Conservation (phyloP, 2,113 vertebrate genomes). For the Proteles cristata region DNA sequence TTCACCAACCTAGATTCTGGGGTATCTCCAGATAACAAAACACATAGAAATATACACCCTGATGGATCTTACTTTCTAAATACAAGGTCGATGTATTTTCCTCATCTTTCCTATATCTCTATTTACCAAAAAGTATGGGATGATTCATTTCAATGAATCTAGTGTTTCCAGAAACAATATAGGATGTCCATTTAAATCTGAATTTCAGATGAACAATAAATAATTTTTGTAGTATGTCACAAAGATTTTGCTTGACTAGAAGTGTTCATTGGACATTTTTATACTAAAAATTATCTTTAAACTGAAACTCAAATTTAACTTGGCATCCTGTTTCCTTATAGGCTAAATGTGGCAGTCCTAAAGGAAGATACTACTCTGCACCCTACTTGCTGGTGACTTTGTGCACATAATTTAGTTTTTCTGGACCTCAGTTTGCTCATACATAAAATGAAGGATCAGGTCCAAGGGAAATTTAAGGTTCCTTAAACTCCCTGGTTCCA, state of each 20-base stretch:
- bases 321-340: not conserved
- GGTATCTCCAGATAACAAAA: not conserved
- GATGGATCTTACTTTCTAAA: not conserved
- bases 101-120: not conserved
- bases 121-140: not conserved
- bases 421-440: not conserved
- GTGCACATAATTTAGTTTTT: not conserved
- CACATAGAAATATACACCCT: not conserved
- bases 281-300: not conserved
- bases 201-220: not conserved
- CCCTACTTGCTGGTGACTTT: not conserved
- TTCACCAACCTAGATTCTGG: not conserved
- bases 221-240: not conserved
- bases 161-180: slow-evolving; percentile 4
- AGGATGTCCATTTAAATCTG: not conserved
- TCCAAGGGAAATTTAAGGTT: not conserved
- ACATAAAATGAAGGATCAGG: not conserved
- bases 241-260: not conserved
- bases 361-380: not conserved
- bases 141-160: not conserved
- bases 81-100: not conserved
- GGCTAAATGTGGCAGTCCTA: not conserved
- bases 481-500: not conserved
- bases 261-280: not conserved
- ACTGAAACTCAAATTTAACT: not conserved